Percentiles rank a stretch among this genome's conserved stretches.
These are phyloP conservation scores for Caenorhabditis sp. DNA, from an alignment of 2,888 invertebrate genomes.

Conservation along the genomic window DNA sequence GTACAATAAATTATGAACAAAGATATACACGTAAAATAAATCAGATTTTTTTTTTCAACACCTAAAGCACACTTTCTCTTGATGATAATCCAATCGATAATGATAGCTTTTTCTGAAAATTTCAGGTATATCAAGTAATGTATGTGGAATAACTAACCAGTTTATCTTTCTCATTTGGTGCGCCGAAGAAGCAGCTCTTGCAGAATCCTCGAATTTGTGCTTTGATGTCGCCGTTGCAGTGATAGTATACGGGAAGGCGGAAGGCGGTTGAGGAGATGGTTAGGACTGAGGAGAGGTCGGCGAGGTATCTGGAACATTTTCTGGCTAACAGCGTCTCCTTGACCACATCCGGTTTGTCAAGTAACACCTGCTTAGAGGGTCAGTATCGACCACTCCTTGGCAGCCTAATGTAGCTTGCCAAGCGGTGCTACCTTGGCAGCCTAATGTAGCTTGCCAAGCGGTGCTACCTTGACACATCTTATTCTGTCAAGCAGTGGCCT, in stretches of 20 bases:
- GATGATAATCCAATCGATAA: constrained; percentile 23
- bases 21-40: neutral
- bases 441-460: no score
- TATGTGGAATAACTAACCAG: no score
- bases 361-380: no score
- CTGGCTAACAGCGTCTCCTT: no score
- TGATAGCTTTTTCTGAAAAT: constrained; percentile 29
- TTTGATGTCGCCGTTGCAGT: constrained; percentile 47
- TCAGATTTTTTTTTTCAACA: neutral
- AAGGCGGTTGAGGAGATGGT: constrained; percentile 55
- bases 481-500: no score
- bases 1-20: neutral
- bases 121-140: neutral
- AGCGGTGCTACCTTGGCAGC: no score
- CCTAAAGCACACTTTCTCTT: constrained; percentile 31
- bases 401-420: no score
- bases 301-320: constrained; percentile 48
- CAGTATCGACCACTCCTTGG: no score
- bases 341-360: no score
- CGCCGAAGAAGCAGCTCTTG: constrained; percentile 28
- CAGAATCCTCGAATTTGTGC: constrained; percentile 37
- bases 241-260: constrained; percentile 55
- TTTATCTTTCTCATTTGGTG: constrained; percentile 27
- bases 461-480: no score
- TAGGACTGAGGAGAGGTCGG: constrained; percentile 55